phyloP scores from a whole-genome alignment of 2,113 vertebrate genomes.

The Paracanthobrama guichenoti region DNA sequence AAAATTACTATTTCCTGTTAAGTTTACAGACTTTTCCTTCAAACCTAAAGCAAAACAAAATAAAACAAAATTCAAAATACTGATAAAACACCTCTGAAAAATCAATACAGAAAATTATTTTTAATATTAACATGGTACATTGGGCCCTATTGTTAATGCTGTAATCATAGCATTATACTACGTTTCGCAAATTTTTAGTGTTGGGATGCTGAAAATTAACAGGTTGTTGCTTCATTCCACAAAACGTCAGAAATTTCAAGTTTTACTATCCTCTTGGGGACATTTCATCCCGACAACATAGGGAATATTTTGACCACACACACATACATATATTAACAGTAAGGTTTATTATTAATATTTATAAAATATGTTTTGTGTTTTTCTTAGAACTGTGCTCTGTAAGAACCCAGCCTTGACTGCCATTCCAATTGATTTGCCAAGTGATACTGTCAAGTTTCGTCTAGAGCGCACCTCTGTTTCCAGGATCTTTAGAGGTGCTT shows the following conservation, averaged over 20 bases:
- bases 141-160: too few species aligned
- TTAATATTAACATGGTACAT: not conserved
- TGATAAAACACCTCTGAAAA: not conserved
- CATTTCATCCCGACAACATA: too few species aligned
- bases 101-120: not conserved
- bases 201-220: too few species aligned
- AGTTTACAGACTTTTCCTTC: not conserved
- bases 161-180: too few species aligned
- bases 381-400: conserved; percentile 83
- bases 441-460: conserved; percentile 85
- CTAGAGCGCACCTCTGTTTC: conserved; percentile 86
- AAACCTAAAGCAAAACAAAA: too few species aligned
- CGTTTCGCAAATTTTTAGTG: too few species aligned
- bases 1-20: not conserved
- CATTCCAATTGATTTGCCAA: conserved; percentile 82
- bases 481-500: conserved; percentile 83
- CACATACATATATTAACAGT: too few species aligned
- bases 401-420: conserved; percentile 83
- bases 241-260: too few species aligned
- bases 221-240: too few species aligned
- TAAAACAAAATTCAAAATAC: too few species aligned
- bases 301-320: too few species aligned
- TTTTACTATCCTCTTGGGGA: too few species aligned
- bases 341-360: not conserved
- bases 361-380: conserved; percentile 14